These are phyloP conservation scores for Chromobotia macracanthus DNA, from an alignment of 2,797 vertebrate species.

Conservation along the genomic window DNA sequence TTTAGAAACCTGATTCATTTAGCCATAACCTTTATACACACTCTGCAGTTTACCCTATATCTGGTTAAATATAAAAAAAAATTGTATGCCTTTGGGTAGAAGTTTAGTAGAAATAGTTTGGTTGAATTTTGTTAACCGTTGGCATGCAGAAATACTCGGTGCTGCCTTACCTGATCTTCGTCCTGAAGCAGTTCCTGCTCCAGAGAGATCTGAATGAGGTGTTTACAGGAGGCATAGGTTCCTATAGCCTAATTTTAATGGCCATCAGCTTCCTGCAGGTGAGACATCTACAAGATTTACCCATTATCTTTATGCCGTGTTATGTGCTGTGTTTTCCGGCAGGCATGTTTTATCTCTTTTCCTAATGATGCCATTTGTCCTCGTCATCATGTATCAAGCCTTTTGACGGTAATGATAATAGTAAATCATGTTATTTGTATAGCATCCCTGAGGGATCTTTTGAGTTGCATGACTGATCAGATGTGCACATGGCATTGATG, in stretches of 20 bases:
- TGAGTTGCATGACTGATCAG: neutral
- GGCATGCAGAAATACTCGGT: conserved; percentile 87
- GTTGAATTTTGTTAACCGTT: too few species aligned
- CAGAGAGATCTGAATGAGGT: conserved; percentile 98
- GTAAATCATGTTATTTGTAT: neutral
- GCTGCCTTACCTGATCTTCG: conserved; percentile 98
- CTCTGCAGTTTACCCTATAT: neutral
- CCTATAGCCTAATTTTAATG: conserved; percentile 99
- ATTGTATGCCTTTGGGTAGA: neutral
- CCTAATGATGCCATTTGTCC: neutral
- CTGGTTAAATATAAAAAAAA: neutral
- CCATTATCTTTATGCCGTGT: neutral
- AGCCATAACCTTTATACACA: neutral
- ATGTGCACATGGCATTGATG: neutral
- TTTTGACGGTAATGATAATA: neutral
- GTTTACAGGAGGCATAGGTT: conserved; percentile 98
- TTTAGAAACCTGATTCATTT: neutral
- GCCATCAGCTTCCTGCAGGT: conserved; percentile 99
- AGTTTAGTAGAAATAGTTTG: too few species aligned
- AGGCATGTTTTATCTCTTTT: neutral
- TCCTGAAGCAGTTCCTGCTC: conserved; percentile 97
- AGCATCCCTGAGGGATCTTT: neutral
- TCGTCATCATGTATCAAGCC: neutral
- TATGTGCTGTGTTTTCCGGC: neutral
- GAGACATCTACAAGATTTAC: conserved; percentile 47